These are phyloP conservation scores for Acanthaster planci DNA, from an alignment of 35 echinoderm and acorn worm species.

Conservation along the genomic window DNA sequence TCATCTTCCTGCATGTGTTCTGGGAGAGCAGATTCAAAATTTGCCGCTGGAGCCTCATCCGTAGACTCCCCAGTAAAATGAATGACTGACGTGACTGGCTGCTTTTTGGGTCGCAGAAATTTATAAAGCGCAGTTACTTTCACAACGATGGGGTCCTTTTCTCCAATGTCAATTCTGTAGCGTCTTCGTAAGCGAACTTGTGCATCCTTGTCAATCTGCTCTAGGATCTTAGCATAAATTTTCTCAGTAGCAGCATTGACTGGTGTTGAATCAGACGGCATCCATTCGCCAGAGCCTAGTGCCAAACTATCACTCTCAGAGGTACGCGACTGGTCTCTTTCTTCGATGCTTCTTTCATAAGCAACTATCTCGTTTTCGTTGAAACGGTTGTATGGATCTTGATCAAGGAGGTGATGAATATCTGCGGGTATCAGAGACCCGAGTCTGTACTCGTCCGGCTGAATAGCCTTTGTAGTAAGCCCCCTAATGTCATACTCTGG, in stretches of 20 bases:
- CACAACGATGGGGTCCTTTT: conserved; percentile 7
- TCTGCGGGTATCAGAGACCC: conserved; percentile 31
- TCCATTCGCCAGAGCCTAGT: background rate
- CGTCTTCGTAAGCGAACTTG: background rate
- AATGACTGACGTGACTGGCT: conserved; percentile 24
- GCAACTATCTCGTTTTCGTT: conserved; percentile 25
- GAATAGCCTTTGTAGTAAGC: background rate
- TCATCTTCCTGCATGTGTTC: conserved; percentile 9
- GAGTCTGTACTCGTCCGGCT: background rate
- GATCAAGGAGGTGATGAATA: conserved; percentile 46
- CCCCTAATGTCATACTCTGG: conserved; percentile 39
- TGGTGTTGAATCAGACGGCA: background rate
- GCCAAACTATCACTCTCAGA: background rate
- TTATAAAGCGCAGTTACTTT: conserved; percentile 32
- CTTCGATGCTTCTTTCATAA: conserved; percentile 9
- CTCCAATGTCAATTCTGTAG: conserved; percentile 47
- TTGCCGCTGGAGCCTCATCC: background rate
- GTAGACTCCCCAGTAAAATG: conserved; percentile 22
- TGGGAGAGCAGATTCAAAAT: conserved; percentile 8
- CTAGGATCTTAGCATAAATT: conserved; percentile 25
- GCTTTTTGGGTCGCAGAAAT: conserved; percentile 37
- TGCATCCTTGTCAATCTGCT: background rate
- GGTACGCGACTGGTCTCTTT: background rate
- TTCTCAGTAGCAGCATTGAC: background rate
- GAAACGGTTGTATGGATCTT: conserved; percentile 40